Conservation (phyloP, 2,113 vertebrate species). For the Formicarius rufipectus region DNA sequence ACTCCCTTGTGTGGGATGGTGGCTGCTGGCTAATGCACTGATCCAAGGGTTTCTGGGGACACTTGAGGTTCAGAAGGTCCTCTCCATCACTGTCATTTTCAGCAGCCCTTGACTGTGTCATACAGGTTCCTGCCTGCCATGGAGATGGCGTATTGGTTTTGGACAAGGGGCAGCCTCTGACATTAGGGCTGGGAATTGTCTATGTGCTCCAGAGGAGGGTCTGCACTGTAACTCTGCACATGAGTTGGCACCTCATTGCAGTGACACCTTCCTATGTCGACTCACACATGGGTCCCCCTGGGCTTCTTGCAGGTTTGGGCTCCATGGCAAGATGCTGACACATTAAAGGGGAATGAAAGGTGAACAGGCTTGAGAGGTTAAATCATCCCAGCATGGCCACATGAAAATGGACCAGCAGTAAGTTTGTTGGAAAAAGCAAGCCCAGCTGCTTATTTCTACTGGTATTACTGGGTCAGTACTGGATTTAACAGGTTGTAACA, state of each 20-base stretch:
- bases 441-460: not conserved
- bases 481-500: not conserved
- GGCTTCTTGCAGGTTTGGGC: not conserved
- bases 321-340: not conserved
- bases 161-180: not conserved
- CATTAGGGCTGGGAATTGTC: accelerated
- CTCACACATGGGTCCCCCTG: accelerated
- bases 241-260: accelerated
- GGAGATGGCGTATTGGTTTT: not conserved
- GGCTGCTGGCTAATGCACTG: not conserved
- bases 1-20: not conserved
- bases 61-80: not conserved
- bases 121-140: not conserved
- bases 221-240: not conserved
- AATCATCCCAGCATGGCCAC: not conserved
- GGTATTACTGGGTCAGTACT: not conserved
- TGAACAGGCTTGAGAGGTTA: not conserved
- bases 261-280: not conserved
- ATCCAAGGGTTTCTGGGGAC: not conserved
- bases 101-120: not conserved
- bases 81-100: not conserved
- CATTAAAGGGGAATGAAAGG: not conserved
- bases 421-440: not conserved
- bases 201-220: not conserved
- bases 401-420: not conserved